phyloP scores from a whole-genome alignment of 2,797 vertebrate genomes.

The Cirrhinus molitorella region DNA sequence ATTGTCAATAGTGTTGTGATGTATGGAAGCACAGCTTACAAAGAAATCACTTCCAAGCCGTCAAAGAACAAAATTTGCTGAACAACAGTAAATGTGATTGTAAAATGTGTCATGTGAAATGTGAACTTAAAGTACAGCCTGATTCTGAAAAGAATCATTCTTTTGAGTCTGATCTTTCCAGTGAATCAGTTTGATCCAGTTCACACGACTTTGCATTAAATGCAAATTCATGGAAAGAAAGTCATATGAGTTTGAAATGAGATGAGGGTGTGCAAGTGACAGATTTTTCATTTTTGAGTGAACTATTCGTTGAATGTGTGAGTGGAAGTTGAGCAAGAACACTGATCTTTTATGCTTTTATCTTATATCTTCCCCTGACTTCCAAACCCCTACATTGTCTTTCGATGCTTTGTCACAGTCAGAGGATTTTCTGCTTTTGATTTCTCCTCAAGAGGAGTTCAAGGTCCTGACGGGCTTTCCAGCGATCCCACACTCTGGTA shows the following conservation, averaged over 20 bases:
- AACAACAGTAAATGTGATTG: background rate
- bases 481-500: conserved; percentile 37
- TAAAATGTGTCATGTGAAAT: too few species aligned
- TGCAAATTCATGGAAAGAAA: background rate
- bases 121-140: too few species aligned
- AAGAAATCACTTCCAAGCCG: too few species aligned
- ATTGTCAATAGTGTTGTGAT: too few species aligned
- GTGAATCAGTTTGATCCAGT: background rate
- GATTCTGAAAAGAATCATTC: too few species aligned
- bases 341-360: conserved; percentile 24
- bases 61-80: background rate
- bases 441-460: conserved; percentile 29
- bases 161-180: background rate
- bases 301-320: conserved; percentile 5
- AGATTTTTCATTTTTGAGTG: background rate
- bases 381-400: conserved; percentile 20
- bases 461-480: conserved; percentile 7
- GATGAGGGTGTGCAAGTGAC: background rate
- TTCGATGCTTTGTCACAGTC: conserved; percentile 28
- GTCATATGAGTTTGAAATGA: background rate
- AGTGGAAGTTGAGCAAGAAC: background rate
- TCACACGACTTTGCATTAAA: background rate
- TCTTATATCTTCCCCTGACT: conserved; percentile 26
- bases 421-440: conserved; percentile 44
- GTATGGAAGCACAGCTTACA: too few species aligned